Evolutionary conservation across 1,140 invertebrate species (phyloP), one percentile per base, ranked within the genome.

Genomic region (Papilio helenus): DNA sequence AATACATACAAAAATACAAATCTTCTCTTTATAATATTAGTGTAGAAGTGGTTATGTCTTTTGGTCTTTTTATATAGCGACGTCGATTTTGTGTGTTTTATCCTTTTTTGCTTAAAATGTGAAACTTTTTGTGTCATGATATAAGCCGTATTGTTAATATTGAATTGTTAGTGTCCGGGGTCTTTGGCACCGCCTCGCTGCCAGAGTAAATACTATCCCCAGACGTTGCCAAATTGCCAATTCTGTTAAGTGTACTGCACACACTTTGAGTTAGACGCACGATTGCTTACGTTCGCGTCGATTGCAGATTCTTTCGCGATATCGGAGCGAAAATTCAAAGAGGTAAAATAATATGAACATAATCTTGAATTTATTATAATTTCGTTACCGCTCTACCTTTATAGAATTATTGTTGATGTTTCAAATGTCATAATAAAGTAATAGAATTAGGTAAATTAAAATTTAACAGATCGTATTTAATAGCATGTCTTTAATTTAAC

Each of bases 191-290:
- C 55, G 80, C 79, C 83, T 82, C 72, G 79, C 78, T 79, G 78
- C 79, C 42, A 80, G 81, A 83, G 84, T 83, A 89, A 89, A 92
- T 88, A 90, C 89, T 86, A 77, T 88, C 83, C 84, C 76, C 80
- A 81, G 78, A 79, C 83, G 83, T 68, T 90, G 90, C 89, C 91
- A 91, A 93, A 93, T 93, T 89, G 88, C 82, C 89, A 93, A 93
- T 93, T 83, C 84, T 79, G 83, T 84, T 86, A 88, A 93, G 90
- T 93, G 89, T 83, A 85, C 83, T 83, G 84, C 86, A 88, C 86
- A 88, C 85, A 86, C 86, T 88, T 82, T 79, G 72, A 74, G 72
- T 74, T 74, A 46, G 76, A 77, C 55, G 86, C 83, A 82, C 79
- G 72, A 82, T 79, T 76, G 79, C 79, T 79, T 79, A 79, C 76